Base-by-base conservation (phyloP, 2,797 vertebrate species). In the Phaenicophaeus curvirostris region DNA sequence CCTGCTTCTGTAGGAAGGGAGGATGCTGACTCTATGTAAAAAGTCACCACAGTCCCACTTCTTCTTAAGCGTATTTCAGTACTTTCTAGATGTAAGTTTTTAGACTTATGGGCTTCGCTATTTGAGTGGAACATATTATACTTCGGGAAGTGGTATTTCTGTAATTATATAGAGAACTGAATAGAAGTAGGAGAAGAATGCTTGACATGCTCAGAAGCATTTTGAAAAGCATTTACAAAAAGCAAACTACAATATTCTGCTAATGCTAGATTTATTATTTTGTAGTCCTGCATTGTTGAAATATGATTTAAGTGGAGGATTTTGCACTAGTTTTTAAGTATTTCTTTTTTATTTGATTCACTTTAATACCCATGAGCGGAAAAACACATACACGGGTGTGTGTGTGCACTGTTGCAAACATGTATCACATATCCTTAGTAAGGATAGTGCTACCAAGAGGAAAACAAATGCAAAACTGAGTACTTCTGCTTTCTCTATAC, bases 321-420 rank as follows among this genome's bases (percentile, higher is more conserved):
- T 53, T 74, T 81, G 31, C 53, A 67, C 35, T 72, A 33, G 4
- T n/a, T 84, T 57, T 12, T 42, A 58, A 25, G 39, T 5, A 33
- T 66, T 65, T 44, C 13, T 68, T 59, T 2, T 30, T 57, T 85
- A n/a, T 23, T 39, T 12, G 9, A 39, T 66, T 41, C 7, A 11
- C 23, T 77, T 86, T 20, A 58, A 30, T 57, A 13, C 5, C 14
- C 27, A 1, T 6, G 27, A 72, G 27, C 42, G 50, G 71, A 66
- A 81, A 72, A 11, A 50, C 12, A 53, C 28, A 17, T 8, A 35
- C 17, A 31, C 1, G 10, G 2, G 1, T 19, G 8, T 3, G 2
- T 1, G 1, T 27, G 39, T 33, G 46, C 54, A 14, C 3, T 0
- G 21, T 30, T 27, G 14, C 31, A 42, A 42, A 33, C 6, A 8